Percentiles rank a stretch among this genome's conserved stretches.
Evolutionary conservation across 1,140 invertebrate genomes (phyloP).

Genomic region (Heterodera carotae): DNA sequence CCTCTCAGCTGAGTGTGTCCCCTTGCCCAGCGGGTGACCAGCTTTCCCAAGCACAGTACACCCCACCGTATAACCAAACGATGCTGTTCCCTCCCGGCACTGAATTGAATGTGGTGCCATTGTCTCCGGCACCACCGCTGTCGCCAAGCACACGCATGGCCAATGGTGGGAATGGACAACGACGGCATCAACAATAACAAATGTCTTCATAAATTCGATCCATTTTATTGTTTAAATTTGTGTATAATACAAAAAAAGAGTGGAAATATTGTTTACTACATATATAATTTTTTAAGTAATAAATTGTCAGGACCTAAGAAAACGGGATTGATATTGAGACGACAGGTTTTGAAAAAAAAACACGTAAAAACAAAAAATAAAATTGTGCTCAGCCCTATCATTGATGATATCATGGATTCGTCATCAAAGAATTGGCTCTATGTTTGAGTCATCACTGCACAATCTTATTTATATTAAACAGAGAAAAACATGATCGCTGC

Average conservation of each 20-base stretch:
- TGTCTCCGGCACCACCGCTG: neutral
- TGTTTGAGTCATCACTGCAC: constrained; percentile 6
- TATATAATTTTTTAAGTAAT: too few species aligned
- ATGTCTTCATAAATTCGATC: neutral
- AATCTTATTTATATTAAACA: neutral
- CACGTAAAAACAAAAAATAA: neutral
- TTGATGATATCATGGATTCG: neutral
- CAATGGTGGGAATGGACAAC: neutral
- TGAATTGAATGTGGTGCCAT: neutral
- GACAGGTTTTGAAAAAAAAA: too few species aligned
- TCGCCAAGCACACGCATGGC: neutral
- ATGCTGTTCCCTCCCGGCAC: constrained; percentile 3
- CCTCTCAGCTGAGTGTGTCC: constrained; percentile 19
- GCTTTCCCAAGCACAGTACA: neutral
- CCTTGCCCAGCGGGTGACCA: neutral
- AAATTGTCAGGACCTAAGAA: neutral
- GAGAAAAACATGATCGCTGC: too few species aligned
- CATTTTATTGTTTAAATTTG: too few species aligned
- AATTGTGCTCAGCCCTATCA: constrained; percentile 16
- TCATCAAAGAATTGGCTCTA: constrained; percentile 21
- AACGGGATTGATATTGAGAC: neutral
- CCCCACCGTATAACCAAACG: neutral
- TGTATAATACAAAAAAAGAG: too few species aligned
- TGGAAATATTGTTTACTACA: too few species aligned
- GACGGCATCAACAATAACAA: neutral